Evolutionary conservation across 2,888 invertebrate genomes (phyloP), one percentile per base, ranked within the genome.

Genomic region (Hyalella azteca): DNA sequence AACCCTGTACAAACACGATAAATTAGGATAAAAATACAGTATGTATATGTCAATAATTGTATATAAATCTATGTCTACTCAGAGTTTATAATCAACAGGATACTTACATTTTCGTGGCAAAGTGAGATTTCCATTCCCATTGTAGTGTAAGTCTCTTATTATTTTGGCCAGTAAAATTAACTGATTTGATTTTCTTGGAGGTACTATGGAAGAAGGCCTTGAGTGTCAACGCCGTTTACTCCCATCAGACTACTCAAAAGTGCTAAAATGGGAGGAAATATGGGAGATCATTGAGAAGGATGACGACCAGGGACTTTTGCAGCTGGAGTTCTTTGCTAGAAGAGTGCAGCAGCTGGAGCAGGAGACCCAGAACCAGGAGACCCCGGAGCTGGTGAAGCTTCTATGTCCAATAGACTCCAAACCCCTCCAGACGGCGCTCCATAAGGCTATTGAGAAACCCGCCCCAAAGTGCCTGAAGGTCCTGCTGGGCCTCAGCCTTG

Each of bases 401-500:
- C 66, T 78, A 1, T 60, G 26, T 7, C 73, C 73, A 26, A 36
- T 36, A 26, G 73, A 49, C 22, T 39, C 49, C 15, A 48, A 39
- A 49, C 73, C 66, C 40, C 29, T 9, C 26, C 41, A 39, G 32
- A 79, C 77, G 1, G 45, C 80, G 26, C 79, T 82, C 1, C 82
- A 82, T 49, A n/a, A 45, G 2, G 82, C 82, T 15, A 79, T 73
- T 3, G 32, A 45, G 39, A 66, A 75, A 15, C 60, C 54, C 0
- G 79, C 81, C 13, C 29, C 29, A 29, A 66, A 77, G n/a, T 82
- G 82, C 66, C 75, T 82, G 26, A 32, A 59, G 5, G 29, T 50
- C n/a, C 59, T 82, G 5, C 22, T 82, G 26, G 73, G 79, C 13
- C n/a, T n/a, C n/a, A n/a, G n/a, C n/a, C n/a, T n/a, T n/a, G n/a